A percentile compares a stretch with the other conserved stretches of the same genome.
Conservation (phyloP, 35 echinoderm and acorn worm genomes). For the Eucidaris tribuloides region DNA sequence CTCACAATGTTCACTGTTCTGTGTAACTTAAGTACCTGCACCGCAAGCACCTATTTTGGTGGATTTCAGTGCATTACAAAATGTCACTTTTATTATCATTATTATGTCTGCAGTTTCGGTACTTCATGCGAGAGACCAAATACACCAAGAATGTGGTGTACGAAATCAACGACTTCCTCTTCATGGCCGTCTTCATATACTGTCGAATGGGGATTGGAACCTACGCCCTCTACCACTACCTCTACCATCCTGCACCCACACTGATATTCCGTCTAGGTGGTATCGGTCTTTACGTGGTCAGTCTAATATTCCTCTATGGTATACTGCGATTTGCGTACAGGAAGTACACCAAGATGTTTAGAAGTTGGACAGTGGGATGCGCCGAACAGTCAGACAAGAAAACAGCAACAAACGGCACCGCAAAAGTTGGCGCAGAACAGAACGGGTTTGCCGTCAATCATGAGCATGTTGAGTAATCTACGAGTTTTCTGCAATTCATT, state of each 20-base stretch:
- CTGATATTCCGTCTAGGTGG: slow-evolving; percentile 63
- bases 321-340: slow-evolving; percentile 55
- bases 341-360: slow-evolving; percentile 71
- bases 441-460: too few species aligned
- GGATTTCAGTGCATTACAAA: too few species aligned
- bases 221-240: slow-evolving; percentile 60
- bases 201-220: slow-evolving; percentile 64
- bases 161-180: slow-evolving; percentile 85
- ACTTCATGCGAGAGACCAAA: slow-evolving; percentile 74
- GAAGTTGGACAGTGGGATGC: slow-evolving; percentile 3
- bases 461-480: too few species aligned
- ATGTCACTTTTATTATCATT: too few species aligned
- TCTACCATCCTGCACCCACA: slow-evolving; percentile 49
- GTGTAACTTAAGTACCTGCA: too few species aligned
- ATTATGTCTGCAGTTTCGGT: slow-evolving; percentile 54
- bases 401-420: too few species aligned
- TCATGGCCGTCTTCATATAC: slow-evolving; percentile 68
- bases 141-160: slow-evolving; percentile 52
- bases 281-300: slow-evolving; percentile 69
- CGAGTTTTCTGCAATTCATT: too few species aligned
- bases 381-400: too few species aligned
- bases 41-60: too few species aligned
- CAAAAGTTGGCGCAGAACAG: too few species aligned
- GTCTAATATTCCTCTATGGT: slow-evolving; percentile 57
- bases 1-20: too few species aligned